These are phyloP conservation scores for Theristicus caerulescens DNA, from an alignment of 2,113 vertebrate genomes.

Conservation along the genomic window DNA sequence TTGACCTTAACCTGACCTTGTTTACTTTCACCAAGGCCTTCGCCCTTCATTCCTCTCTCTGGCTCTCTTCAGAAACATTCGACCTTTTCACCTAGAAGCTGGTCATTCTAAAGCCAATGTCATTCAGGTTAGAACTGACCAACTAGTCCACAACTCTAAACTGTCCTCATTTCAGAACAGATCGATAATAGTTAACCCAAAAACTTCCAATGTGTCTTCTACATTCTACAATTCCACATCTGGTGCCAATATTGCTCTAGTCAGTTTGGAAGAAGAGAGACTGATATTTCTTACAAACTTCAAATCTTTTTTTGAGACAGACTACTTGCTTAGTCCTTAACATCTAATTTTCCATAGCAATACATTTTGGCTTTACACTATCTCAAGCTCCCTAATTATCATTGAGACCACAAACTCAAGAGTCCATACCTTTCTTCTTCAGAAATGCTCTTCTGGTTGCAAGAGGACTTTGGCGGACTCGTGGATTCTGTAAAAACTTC, in stretches of 20 bases:
- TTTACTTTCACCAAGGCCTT: slow-evolving; percentile 40
- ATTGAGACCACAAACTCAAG: neutral
- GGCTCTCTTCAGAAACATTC: slow-evolving; percentile 11
- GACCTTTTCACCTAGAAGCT: slow-evolving; percentile 48
- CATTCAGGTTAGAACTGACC: neutral
- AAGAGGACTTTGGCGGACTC: slow-evolving; percentile 91
- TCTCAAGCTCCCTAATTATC: neutral
- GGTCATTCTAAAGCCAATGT: neutral
- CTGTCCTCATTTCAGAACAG: neutral
- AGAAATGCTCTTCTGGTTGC: slow-evolving; percentile 90
- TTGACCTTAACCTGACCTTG: slow-evolving; percentile 67
- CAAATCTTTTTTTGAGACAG: neutral
- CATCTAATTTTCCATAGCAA: neutral
- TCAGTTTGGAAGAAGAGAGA: neutral
- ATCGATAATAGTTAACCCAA: neutral
- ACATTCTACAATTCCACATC: slow-evolving; percentile 3
- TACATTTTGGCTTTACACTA: neutral
- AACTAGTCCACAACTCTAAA: neutral
- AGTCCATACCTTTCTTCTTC: slow-evolving; percentile 93
- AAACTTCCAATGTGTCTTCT: neutral
- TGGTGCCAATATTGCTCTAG: slow-evolving; percentile 11
- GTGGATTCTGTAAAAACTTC: slow-evolving; percentile 94
- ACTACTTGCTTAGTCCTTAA: neutral
- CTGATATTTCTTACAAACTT: neutral
- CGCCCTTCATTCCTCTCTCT: slow-evolving; percentile 18